These are phyloP conservation scores for Nematostella vectensis DNA, from an alignment of 92 coral and sea anemone genomes.

Conservation along the genomic window DNA sequence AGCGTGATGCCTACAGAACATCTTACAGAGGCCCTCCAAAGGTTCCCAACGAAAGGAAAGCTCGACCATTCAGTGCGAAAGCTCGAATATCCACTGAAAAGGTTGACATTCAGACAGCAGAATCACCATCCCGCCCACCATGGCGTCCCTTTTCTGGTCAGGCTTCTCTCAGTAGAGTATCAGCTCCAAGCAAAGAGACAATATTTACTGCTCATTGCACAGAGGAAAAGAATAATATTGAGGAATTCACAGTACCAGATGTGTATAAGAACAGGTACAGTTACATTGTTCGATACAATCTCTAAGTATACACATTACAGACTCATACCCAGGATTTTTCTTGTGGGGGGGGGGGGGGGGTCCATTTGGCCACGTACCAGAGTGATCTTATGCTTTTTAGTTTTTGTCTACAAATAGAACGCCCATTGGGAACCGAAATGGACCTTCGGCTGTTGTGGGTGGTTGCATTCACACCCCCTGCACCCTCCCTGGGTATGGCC, in stretches of 20 bases:
- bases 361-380: too few relatives aligned
- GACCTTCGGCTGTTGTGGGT: too few relatives aligned
- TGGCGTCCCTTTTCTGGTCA: conserved; percentile 29
- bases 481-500: too few relatives aligned
- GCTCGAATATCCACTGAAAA: conserved; percentile 13
- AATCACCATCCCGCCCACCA: conserved; percentile 20
- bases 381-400: too few relatives aligned
- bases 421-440: too few relatives aligned
- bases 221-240: neutral
- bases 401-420: too few relatives aligned
- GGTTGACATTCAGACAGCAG: neutral
- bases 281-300: too few relatives aligned
- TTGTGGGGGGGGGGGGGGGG: too few relatives aligned
- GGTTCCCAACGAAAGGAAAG: conserved; percentile 4
- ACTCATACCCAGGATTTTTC: too few relatives aligned
- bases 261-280: conserved; percentile 13
- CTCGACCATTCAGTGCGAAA: conserved; percentile 22
- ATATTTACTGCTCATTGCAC: neutral
- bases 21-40: conserved; percentile 26
- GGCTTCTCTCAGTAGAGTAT: conserved; percentile 17
- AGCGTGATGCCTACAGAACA: conserved; percentile 21
- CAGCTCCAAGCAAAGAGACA: neutral
- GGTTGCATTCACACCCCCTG: too few relatives aligned
- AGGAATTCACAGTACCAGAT: conserved; percentile 7
- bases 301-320: too few relatives aligned